Evolutionary conservation across 2,113 vertebrate genomes (phyloP).

Genomic region (Tachysurus fulvidraco): DNA sequence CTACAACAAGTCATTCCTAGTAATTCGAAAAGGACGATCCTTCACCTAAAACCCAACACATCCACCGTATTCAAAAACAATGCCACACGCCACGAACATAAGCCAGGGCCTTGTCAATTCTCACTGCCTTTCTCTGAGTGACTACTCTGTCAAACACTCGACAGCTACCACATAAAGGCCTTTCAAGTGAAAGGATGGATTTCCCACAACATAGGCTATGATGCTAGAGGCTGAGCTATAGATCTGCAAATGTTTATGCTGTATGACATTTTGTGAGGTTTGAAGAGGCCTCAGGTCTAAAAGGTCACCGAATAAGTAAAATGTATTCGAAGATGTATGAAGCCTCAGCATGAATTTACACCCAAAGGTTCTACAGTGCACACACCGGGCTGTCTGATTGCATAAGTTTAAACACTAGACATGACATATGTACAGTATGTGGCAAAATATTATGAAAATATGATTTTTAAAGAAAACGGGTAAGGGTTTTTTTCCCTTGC

Average conservation of each 20-base stretch:
- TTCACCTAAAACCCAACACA: slow-evolving; percentile 22
- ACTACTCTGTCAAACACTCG: slow-evolving; percentile 51
- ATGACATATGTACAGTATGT: slow-evolving; percentile 1
- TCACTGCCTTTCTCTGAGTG: slow-evolving; percentile 51
- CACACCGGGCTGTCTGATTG: slow-evolving; percentile 11
- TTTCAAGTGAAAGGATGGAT: slow-evolving; percentile 47
- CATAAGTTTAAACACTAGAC: background rate
- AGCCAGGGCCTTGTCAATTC: slow-evolving; percentile 64
- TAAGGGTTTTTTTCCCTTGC: background rate
- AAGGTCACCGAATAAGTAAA: slow-evolving; percentile 30
- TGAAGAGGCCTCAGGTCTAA: slow-evolving; percentile 20
- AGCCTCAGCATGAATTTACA: background rate
- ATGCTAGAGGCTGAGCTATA: slow-evolving; percentile 13
- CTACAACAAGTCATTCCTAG: background rate
- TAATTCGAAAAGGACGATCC: slow-evolving; percentile 52
- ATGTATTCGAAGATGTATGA: slow-evolving; percentile 14
- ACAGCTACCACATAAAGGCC: slow-evolving; percentile 49
- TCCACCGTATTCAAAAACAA: slow-evolving; percentile 63
- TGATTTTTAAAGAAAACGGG: background rate
- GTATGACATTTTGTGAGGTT: slow-evolving; percentile 27
- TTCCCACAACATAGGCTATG: slow-evolving; percentile 49
- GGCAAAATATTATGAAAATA: background rate
- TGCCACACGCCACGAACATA: slow-evolving; percentile 58
- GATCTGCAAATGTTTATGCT: slow-evolving; percentile 45
- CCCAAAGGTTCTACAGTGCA: background rate